phyloP scores from a whole-genome alignment of 2,113 vertebrate species.

The Callionymus lyra region DNA sequence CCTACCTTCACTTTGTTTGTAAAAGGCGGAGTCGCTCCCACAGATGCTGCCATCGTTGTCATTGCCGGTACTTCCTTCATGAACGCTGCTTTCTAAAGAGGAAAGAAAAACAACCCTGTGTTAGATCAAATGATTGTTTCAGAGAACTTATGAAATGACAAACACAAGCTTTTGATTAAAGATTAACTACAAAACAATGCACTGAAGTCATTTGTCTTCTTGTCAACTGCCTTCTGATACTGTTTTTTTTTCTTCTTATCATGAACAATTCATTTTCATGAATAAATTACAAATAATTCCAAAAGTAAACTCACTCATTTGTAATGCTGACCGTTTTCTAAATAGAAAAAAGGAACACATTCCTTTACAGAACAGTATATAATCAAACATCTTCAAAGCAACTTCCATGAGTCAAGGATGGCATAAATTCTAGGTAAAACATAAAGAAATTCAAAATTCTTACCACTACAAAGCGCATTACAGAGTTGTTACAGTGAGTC shows the following conservation, averaged over 20 bases:
- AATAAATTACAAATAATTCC: too few relatives aligned
- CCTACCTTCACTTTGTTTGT: conserved; percentile 88
- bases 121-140: conserved; percentile 12
- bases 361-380: too few relatives aligned
- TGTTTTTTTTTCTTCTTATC: background rate
- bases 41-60: conserved; percentile 88
- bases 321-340: too few relatives aligned
- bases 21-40: conserved; percentile 87
- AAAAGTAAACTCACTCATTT: too few relatives aligned
- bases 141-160: conserved; percentile 14
- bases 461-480: too few relatives aligned
- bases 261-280: background rate
- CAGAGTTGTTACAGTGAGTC: too few relatives aligned
- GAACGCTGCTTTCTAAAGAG: conserved; percentile 71
- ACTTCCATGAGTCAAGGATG: too few relatives aligned
- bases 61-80: conserved; percentile 76
- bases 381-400: too few relatives aligned
- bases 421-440: too few relatives aligned
- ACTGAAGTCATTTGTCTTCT: conserved; percentile 11
- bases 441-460: too few relatives aligned
- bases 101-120: conserved; percentile 8
- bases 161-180: conserved; percentile 17
- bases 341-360: too few relatives aligned
- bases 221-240: conserved; percentile 15
- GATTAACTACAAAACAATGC: conserved; percentile 3